These are phyloP conservation scores for Blomia tropicalis DNA, from an alignment of 2,888 invertebrate genomes.

Conservation along the genomic window DNA sequence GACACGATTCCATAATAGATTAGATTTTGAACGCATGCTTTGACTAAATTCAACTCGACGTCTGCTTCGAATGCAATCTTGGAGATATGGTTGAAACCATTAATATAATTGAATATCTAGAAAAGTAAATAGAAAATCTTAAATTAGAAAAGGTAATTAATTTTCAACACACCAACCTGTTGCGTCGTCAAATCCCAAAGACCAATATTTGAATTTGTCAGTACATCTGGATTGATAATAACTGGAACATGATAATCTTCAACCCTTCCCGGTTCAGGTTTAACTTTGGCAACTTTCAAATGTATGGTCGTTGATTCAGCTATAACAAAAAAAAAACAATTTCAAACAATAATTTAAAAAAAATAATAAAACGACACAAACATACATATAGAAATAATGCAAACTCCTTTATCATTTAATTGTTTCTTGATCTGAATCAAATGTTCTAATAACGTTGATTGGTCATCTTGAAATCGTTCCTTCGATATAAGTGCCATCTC, in stretches of 20 bases:
- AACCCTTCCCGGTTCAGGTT: slow-evolving; percentile 62
- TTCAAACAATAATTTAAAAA: slow-evolving; percentile 15
- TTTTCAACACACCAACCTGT: slow-evolving; percentile 46
- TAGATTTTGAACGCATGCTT: slow-evolving; percentile 81
- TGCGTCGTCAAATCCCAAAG: slow-evolving; percentile 81
- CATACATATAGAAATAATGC: slow-evolving; percentile 42
- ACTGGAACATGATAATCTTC: slow-evolving; percentile 72
- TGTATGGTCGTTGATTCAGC: slow-evolving; percentile 76
- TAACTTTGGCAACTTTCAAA: slow-evolving; percentile 65
- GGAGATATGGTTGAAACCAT: slow-evolving; percentile 78
- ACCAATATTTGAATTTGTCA: slow-evolving; percentile 48
- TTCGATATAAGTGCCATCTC: slow-evolving; percentile 68
- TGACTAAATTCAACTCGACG: slow-evolving; percentile 80
- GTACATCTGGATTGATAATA: slow-evolving; percentile 38
- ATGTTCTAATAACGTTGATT: slow-evolving; percentile 53
- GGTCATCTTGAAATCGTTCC: slow-evolving; percentile 42
- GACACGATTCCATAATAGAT: slow-evolving; percentile 60
- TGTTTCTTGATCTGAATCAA: slow-evolving; percentile 61
- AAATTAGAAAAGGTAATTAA: not conserved
- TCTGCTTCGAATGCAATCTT: slow-evolving; percentile 76
- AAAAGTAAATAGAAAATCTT: slow-evolving; percentile 29
- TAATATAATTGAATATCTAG: slow-evolving; percentile 65
- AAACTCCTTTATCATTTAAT: slow-evolving; percentile 60
- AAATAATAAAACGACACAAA: not conserved
- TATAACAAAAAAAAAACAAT: slow-evolving; percentile 32